Base-by-base conservation (phyloP, 1,140 invertebrate genomes). In the Aphis gossypii region DNA sequence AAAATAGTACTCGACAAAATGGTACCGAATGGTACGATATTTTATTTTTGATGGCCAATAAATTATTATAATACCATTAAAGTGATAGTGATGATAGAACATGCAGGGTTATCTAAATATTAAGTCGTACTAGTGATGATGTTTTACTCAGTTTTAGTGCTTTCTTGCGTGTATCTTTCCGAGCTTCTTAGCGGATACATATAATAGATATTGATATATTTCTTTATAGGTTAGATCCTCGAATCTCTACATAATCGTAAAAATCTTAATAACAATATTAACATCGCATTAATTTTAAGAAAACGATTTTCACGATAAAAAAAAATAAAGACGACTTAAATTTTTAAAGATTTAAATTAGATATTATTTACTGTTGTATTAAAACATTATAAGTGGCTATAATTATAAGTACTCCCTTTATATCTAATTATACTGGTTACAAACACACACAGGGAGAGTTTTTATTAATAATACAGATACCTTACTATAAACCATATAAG, bases 11-110 rank as follows among this genome's bases (percentile, higher is more conserved):
- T 30, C 25, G 18, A 68, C 51, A 60, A 60, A 84, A 68, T 60
- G 89, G 89, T 56, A 68, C 89, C 56, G 89, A 68, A 90, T 90
- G 89, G 89, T 90, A 90, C 89, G 89, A 68, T 90, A 90, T 90
- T 90, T 68, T 68, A 90, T 60, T 68, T 90, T 56, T 68, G 54
- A 60, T 68, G 56, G 89, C 89, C 89, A 68, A 90, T 90, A 90
- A 90, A 90, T 90, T 90, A 68, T 90, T 68, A 90, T 44, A 41
- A 60, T 56, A n/a, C 38, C 21, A 89, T 56, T 56, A 54, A 89
- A 89, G 21, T 89, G 30, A 86, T 48, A n/a, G 44, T 48, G 21
- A 89, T 56, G 51, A 89, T 38, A 56, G 11, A 41, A 25, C 21
- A 41, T 38, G 48, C 35, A 89, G 48, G 35, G 20, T 38, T 56